Base-by-base conservation (phyloP, 37 sponge, comb jelly and placozoan species). In the Hexactinellida sp. region DNA sequence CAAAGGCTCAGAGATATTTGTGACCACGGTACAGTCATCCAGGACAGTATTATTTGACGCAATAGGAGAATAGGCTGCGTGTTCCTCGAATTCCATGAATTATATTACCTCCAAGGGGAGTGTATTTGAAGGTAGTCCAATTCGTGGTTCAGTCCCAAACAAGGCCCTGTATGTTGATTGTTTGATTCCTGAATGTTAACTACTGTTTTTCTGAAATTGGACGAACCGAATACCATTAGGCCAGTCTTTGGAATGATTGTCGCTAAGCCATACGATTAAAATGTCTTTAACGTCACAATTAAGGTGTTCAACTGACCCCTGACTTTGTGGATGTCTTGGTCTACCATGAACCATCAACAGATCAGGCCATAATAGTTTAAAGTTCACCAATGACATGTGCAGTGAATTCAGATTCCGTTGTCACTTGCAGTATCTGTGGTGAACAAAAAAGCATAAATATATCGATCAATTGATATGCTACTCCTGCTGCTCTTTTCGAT, bases 51-150 rank as follows among this genome's bases (percentile, higher is more conserved):
- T n/a, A n/a, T n/a, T n/a, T n/a, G n/a, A n/a, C n/a, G n/a, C n/a
- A n/a, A n/a, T n/a, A n/a, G n/a, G n/a, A n/a, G n/a, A n/a, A n/a
- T n/a, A n/a, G n/a, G n/a, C n/a, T n/a, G n/a, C n/a, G n/a, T n/a
- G n/a, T n/a, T n/a, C n/a, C n/a, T n/a, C n/a, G n/a, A n/a, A n/a
- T n/a, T n/a, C n/a, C n/a, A n/a, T n/a, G n/a, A n/a, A n/a, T n/a
- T n/a, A n/a, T n/a, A n/a, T n/a, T n/a, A n/a, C n/a, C n/a, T n/a
- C n/a, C n/a, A n/a, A n/a, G n/a, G n/a, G n/a, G n/a, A n/a, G n/a
- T n/a, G 76, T 63, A 63, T 63, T 63, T 63, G 76, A 63, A 63
- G 19, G 76, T 63, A 63, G 76, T 63, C n/a, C 76, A 63, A 63
- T 63, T 63, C 76, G 76, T 63, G 30, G 76, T 63, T 63, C 76